Conservation (phyloP, 2,888 invertebrate genomes). For the Microctonus brassicae region DNA sequence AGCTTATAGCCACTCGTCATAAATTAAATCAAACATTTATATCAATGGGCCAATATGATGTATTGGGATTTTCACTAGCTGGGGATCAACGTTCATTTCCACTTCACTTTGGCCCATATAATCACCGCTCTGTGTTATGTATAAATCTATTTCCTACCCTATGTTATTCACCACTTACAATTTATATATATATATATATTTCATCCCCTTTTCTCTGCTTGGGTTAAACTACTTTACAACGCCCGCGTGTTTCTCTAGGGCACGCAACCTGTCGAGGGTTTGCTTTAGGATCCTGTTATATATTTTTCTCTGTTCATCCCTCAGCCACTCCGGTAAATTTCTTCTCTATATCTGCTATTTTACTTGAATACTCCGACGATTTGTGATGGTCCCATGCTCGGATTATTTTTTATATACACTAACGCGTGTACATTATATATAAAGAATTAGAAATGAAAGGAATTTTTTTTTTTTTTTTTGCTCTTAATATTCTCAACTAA, state of each 20-base stretch:
- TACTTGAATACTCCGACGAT: not conserved
- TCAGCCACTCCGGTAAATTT: no score
- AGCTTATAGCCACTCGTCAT: not conserved
- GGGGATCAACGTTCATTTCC: constrained; percentile 27
- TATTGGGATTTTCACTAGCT: constrained; percentile 6
- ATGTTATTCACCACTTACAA: not conserved
- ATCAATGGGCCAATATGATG: not conserved
- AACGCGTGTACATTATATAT: no score
- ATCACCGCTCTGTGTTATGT: constrained; percentile 7
- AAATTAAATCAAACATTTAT: not conserved
- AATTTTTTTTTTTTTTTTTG: no score
- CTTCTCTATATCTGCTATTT: constrained; percentile 7
- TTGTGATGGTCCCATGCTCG: not conserved
- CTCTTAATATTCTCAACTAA: no score
- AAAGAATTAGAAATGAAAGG: no score
- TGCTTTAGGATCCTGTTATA: constrained; percentile 43
- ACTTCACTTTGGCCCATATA: constrained; percentile 15
- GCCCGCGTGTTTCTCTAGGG: constrained; percentile 55
- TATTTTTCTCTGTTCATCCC: constrained; percentile 12
- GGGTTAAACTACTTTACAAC: constrained; percentile 10
- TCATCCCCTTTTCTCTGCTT: constrained; percentile 7
- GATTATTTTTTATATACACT: not conserved
- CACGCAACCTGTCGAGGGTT: constrained; percentile 64
- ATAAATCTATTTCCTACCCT: constrained; percentile 9
- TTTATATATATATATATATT: not conserved